Evolutionary conservation across 1,140 invertebrate species (phyloP).

Genomic region (Bathynomus jamesi): DNA sequence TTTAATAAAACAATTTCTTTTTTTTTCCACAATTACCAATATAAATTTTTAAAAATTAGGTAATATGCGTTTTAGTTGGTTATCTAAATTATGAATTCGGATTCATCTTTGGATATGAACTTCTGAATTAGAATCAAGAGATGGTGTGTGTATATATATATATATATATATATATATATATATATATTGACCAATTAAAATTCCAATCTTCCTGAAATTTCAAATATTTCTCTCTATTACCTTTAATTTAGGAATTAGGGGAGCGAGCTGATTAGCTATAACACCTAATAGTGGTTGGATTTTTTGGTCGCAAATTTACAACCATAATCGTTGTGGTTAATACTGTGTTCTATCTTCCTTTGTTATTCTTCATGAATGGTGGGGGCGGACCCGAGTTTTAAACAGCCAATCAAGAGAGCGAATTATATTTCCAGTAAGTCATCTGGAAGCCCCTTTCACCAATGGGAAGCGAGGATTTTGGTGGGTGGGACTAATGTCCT

Average conservation of each 20-base stretch:
- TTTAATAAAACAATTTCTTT: too few relatives aligned
- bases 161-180: background rate
- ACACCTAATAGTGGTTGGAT: slow-evolving; percentile 1
- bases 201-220: background rate
- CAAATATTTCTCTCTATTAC: background rate
- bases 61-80: too few relatives aligned
- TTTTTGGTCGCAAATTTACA: background rate
- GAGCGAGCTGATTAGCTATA: background rate
- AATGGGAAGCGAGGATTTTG: background rate
- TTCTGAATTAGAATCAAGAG: too few relatives aligned
- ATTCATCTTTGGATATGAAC: too few relatives aligned
- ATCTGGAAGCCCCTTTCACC: background rate
- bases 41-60: too few relatives aligned
- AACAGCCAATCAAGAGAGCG: background rate
- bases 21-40: too few relatives aligned
- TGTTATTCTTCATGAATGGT: background rate
- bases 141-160: background rate
- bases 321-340: background rate
- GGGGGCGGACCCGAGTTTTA: background rate
- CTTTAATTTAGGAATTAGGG: background rate
- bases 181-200: too few relatives aligned
- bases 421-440: background rate
- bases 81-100: too few relatives aligned
- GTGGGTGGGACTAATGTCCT: background rate
- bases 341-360: background rate